Base-by-base conservation (phyloP, 2,888 invertebrate genomes). In the Philereme vetulata region DNA sequence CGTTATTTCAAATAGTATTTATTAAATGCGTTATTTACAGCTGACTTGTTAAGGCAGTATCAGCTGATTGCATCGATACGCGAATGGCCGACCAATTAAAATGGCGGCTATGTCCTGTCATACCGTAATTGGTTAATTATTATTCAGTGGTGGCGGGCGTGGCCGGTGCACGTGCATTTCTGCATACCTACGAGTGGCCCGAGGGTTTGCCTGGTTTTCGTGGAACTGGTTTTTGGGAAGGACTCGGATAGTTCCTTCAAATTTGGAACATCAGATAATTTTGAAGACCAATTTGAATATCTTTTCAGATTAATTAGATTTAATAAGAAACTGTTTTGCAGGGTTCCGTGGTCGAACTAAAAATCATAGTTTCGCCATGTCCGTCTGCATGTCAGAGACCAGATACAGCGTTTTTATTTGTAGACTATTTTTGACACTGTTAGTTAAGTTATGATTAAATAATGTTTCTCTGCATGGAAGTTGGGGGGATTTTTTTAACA, bases 51-150 rank as follows among this genome's bases (percentile, higher is more conserved):
- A 61, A 56, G 47, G 58, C 43, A 10, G 34, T 63, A 60, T 63
- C 57, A 43, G 8, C 36, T 51, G 60, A 59, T 52, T 74, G 21
- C 75, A 80, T 76, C 80, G 78, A 81, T 80, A 81, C 79, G 74
- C 73, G 78, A 83, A 84, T 81, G 78, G 84, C 76, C 70, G 81
- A 75, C 85, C 88, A 89, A 90, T 91, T 91, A 90, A 86, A 90
- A 88, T 86, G 85, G 87, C 85, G 80, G 82, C 85, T 81, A 82
- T 83, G 77, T 79, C 81, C 85, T 90, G 90, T 89, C 88, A 89
- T 83, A 84, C 77, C 76, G 81, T 90, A 90, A 90, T 90, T 92
- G 90, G 91, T 85, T 90, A 88, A 90, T 90, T 90, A 90, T 90
- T 88, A 90, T 70, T 87, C 86, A 78, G 82, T 75, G 65, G 64